Percentiles rank a stretch among this genome's conserved stretches.
phyloP scores from a whole-genome alignment of 2,113 vertebrate species.

The Mobula birostris region DNA sequence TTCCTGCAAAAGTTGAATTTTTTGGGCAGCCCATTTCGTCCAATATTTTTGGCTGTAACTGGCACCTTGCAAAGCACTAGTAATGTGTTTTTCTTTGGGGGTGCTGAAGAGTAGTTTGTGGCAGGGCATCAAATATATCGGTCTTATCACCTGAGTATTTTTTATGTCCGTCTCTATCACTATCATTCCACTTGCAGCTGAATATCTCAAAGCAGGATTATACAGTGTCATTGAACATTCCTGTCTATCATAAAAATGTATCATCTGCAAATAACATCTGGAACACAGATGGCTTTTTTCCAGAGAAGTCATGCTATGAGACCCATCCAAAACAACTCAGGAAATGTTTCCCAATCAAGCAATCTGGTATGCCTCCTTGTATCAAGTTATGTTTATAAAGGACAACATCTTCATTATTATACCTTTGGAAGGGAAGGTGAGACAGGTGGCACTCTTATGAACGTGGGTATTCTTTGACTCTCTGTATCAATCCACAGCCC shows the following conservation, averaged over 20 bases:
- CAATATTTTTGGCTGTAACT: not conserved
- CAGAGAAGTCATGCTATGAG: not conserved
- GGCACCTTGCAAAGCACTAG: not conserved
- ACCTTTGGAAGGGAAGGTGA: not conserved
- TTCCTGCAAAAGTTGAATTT: not conserved
- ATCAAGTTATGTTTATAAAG: not conserved
- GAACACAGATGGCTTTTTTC: slow-evolving; percentile 16
- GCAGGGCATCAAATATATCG: not conserved
- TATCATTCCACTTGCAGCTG: not conserved
- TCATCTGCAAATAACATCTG: not conserved
- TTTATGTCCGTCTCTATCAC: not conserved
- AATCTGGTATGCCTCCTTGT: not conserved
- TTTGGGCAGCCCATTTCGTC: not conserved
- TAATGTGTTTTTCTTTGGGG: not conserved
- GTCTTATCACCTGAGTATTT: not conserved
- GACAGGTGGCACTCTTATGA: not conserved
- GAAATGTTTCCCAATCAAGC: not conserved
- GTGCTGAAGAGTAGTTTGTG: not conserved
- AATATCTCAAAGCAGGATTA: not conserved
- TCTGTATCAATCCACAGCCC: not conserved
- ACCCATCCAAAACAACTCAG: not conserved
- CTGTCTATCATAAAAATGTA: not conserved
- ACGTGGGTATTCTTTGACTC: not conserved
- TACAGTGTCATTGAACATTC: not conserved
- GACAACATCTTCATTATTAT: slow-evolving; percentile 18